Evolutionary conservation across 2,113 vertebrate genomes (phyloP).

Genomic region (Gasterosteus aculeatus): DNA sequence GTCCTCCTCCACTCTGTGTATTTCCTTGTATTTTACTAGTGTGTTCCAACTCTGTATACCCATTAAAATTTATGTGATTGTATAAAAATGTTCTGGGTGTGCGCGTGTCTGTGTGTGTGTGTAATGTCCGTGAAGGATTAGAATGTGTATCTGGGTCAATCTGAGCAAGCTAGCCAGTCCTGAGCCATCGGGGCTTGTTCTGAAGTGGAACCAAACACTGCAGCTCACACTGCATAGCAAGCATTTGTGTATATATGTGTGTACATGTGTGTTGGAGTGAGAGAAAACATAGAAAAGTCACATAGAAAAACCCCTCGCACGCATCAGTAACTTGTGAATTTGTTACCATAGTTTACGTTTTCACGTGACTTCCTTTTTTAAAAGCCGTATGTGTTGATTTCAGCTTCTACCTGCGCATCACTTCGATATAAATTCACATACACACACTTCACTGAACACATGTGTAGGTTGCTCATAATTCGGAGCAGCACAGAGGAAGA

Average conservation of each 20-base stretch:
- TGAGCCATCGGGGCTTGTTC: slow-evolving; percentile 64
- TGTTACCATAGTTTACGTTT: slow-evolving; percentile 39
- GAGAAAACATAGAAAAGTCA: neutral
- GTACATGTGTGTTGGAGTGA: neutral
- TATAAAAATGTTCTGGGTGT: neutral
- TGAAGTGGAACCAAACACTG: slow-evolving; percentile 60
- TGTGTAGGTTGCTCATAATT: slow-evolving; percentile 1
- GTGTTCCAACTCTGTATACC: neutral
- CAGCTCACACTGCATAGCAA: slow-evolving; percentile 55
- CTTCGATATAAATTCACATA: neutral
- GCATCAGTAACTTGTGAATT: slow-evolving; percentile 15
- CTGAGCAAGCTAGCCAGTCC: slow-evolving; percentile 43
- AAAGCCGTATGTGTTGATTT: slow-evolving; percentile 20
- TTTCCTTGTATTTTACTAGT: neutral
- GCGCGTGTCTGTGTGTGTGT: slow-evolving; percentile 3
- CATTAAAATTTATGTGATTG: neutral
- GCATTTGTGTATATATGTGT: slow-evolving; percentile 11
- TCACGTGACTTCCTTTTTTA: slow-evolving; percentile 48
- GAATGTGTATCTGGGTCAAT: slow-evolving; percentile 71
- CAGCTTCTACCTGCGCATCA: slow-evolving; percentile 32
- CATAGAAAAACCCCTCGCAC: slow-evolving; percentile 14
- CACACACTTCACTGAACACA: neutral
- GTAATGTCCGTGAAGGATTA: slow-evolving; percentile 57
- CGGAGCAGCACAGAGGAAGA: slow-evolving; percentile 42
- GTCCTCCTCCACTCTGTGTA: neutral